A percentile compares a stretch with the other conserved stretches of the same genome.
Evolutionary conservation across 2,888 invertebrate genomes (phyloP).

Genomic region (Plebejus argus): DNA sequence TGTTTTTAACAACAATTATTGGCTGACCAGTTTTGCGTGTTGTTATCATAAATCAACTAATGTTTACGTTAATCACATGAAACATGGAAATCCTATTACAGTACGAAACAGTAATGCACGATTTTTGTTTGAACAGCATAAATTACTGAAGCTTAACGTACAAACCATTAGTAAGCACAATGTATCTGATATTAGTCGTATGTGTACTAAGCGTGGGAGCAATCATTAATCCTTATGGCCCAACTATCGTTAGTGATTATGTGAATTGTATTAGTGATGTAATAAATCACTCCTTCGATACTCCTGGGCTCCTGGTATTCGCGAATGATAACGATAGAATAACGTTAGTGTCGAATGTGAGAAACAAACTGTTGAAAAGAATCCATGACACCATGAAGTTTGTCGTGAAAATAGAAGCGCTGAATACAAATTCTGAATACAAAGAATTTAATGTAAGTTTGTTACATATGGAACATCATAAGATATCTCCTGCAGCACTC

Average conservation of each 20-base stretch:
- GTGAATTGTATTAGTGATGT: constrained; percentile 55
- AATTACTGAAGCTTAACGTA: background rate
- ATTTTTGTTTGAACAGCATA: background rate
- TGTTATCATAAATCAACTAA: constrained; percentile 3
- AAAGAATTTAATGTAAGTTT: constrained; percentile 40
- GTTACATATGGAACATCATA: constrained; percentile 51
- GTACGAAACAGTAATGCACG: background rate
- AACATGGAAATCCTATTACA: constrained; percentile 17
- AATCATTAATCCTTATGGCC: constrained; percentile 54
- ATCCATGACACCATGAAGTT: constrained; percentile 52
- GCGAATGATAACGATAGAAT: constrained; percentile 53
- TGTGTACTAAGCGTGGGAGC: constrained; percentile 26
- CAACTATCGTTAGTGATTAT: constrained; percentile 57
- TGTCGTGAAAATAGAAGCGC: constrained; percentile 52
- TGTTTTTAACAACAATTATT: background rate
- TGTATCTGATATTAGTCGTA: constrained; percentile 28
- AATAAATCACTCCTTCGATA: constrained; percentile 53
- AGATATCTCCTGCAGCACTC: constrained; percentile 52
- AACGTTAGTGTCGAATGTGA: constrained; percentile 51
- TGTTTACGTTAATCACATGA: background rate
- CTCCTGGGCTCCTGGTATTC: constrained; percentile 58
- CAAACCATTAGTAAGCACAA: constrained; percentile 4
- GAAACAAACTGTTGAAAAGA: constrained; percentile 50
- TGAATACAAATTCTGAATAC: constrained; percentile 48
- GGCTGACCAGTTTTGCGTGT: background rate